These are phyloP conservation scores for Microplitis demolitor DNA, from an alignment of 1,140 invertebrate species.

Conservation along the genomic window DNA sequence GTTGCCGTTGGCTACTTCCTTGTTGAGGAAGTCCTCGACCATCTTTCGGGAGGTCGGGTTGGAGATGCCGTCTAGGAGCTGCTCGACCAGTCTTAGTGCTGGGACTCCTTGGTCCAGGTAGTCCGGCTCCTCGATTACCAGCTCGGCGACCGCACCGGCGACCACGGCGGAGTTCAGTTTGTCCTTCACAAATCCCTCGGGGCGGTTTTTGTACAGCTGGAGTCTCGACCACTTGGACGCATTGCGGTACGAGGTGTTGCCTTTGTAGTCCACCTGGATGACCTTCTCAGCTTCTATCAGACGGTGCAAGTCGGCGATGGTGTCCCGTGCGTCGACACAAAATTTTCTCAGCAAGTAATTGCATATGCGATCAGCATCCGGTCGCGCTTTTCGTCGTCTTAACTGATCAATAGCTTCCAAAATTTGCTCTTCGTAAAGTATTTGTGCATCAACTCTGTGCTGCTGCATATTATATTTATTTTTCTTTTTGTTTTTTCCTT, in stretches of 20 bases:
- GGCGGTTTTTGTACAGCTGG: constrained; percentile 60
- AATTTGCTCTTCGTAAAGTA: constrained; percentile 74
- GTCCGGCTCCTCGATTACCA: constrained; percentile 73
- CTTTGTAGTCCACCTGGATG: constrained; percentile 86
- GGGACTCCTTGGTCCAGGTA: constrained; percentile 74
- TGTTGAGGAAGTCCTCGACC: constrained; percentile 69
- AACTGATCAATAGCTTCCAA: constrained; percentile 85
- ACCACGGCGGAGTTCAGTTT: constrained; percentile 62
- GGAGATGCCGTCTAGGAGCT: constrained; percentile 67
- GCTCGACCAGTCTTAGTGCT: constrained; percentile 67
- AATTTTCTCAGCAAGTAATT: constrained; percentile 77
- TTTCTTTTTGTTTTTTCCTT: neutral
- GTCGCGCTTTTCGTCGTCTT: constrained; percentile 79
- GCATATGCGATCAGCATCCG: constrained; percentile 81
- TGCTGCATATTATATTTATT: constrained; percentile 37
- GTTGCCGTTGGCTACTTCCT: constrained; percentile 70
- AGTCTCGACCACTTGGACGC: constrained; percentile 72
- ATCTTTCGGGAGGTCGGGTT: constrained; percentile 69
- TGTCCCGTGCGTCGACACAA: constrained; percentile 72
- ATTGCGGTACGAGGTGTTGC: constrained; percentile 82
- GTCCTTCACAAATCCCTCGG: constrained; percentile 56
- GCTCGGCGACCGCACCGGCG: constrained; percentile 69
- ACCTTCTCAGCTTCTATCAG: constrained; percentile 78
- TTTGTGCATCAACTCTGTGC: constrained; percentile 54
- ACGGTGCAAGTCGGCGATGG: constrained; percentile 74